A percentile compares a stretch with the other conserved stretches of the same genome.
phyloP scores from a whole-genome alignment of 1,140 invertebrate species.

The Pogonomyrmex californicus region DNA sequence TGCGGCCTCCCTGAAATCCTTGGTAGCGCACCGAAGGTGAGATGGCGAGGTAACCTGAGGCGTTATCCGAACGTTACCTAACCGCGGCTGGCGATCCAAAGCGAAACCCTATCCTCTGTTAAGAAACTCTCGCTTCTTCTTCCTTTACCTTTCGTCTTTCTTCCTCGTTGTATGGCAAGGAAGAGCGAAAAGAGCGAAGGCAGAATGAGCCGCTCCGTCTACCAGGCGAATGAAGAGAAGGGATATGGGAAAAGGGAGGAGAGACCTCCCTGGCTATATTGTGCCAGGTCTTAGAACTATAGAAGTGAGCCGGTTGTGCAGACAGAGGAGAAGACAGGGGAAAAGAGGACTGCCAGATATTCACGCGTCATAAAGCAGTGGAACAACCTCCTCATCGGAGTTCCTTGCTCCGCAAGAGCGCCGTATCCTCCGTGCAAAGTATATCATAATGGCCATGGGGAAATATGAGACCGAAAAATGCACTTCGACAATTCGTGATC shows the following conservation, averaged over 20 bases:
- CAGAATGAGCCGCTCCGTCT: constrained; percentile 12
- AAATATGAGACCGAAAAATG: constrained; percentile 68
- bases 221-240: constrained; percentile 32
- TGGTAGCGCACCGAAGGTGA: constrained; percentile 78
- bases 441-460: constrained; percentile 75
- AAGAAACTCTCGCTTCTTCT: constrained; percentile 73
- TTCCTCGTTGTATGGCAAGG: constrained; percentile 9
- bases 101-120: constrained; percentile 79
- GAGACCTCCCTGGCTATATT: constrained; percentile 61
- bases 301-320: constrained; percentile 33
- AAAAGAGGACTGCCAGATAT: constrained; percentile 72
- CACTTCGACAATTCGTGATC: constrained; percentile 30
- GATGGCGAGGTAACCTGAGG: constrained; percentile 80
- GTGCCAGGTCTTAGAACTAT: constrained; percentile 67
- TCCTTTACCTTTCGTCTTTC: constrained; percentile 3
- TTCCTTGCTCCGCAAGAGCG: constrained; percentile 29
- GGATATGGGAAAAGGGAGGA: constrained; percentile 31
- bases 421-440: constrained; percentile 32
- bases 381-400: constrained; percentile 69
- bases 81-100: constrained; percentile 76
- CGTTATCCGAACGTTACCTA: constrained; percentile 79
- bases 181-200: constrained; percentile 28
- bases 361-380: constrained; percentile 82
- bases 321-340: neutral
- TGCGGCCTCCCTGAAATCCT: constrained; percentile 78